Base-by-base conservation (phyloP, 2,113 vertebrate genomes). In the Podocnemis expansa region DNA sequence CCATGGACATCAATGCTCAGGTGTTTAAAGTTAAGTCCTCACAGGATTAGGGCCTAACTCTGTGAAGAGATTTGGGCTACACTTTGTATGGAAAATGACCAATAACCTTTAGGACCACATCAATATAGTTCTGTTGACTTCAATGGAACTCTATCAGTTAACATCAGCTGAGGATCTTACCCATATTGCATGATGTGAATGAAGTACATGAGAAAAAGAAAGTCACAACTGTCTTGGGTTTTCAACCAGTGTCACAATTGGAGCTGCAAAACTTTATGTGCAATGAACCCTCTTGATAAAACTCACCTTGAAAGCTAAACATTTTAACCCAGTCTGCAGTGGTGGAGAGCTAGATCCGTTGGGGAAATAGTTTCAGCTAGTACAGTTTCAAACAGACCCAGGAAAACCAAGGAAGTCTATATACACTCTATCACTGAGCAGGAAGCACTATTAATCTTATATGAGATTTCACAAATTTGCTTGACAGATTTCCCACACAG, bases 31-130 rank as follows among this genome's bases (percentile, higher is more conserved):
- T 51, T 55, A 78, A 21, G 38, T 51, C 86, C 34, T 93, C 24
- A 56, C 1, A 9, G 27, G 78, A 31, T 60, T 1, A 3, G 19
- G 73, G 14, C n/a, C 95, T 84, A 49, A 55, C 51, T 94, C 85
- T 58, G 52, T 31, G 2, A 86, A 67, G 45, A 16, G 19, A 85
- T 60, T 24, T 0, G 0, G 78, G 38, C 79, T 79, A 34, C 27
- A 76, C 47, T 47, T 94, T 25, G n/a, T 0, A 2, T 29, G 78
- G 81, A 92, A 52, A 14, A 55, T 67, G 87, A 29, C 12, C 43
- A 80, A 58, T 45, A 17, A 11, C 4, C 25, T 87, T 45, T 76
- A 70, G 76, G 41, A 21, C 29, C 63, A 56, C 87, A 63, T 10
- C 5, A 49, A 54, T 27, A 60, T 67, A 21, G 63, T 9, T 67